phyloP scores from a whole-genome alignment of 2,797 vertebrate genomes.

The Phataginus tetradactyla region DNA sequence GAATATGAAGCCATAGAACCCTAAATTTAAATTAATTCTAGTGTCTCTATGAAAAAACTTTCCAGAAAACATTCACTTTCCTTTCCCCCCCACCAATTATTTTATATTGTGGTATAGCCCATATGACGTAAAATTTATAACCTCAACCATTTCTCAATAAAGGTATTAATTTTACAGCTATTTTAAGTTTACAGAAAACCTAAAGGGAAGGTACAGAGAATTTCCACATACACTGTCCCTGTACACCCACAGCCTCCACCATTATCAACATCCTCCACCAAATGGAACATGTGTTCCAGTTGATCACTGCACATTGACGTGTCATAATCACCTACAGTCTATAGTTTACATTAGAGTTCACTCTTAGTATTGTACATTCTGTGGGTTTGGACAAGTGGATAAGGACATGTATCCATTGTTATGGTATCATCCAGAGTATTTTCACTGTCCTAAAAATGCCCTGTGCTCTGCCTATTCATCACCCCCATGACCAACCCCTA shows the following conservation, averaged over 20 bases:
- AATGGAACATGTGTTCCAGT: neutral
- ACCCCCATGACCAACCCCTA: neutral
- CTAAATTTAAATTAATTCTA: neutral
- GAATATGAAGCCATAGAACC: neutral
- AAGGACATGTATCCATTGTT: neutral
- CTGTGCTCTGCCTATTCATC: neutral
- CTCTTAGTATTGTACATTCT: neutral
- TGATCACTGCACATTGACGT: too few species aligned
- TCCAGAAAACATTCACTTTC: constrained; percentile 15
- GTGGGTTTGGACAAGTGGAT: neutral
- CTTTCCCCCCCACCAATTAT: neutral
- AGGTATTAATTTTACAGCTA: neutral
- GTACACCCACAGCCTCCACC: neutral
- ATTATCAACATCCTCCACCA: neutral
- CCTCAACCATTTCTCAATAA: neutral
- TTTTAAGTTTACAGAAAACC: neutral
- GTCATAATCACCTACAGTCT: neutral
- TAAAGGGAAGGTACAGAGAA: neutral
- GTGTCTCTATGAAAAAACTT: neutral
- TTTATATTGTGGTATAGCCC: neutral
- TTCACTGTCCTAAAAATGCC: neutral
- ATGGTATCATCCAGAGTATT: neutral
- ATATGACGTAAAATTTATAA: neutral
- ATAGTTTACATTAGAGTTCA: neutral
- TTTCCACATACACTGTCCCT: neutral